Evolutionary conservation across 2,888 invertebrate species (phyloP).

Genomic region (Dyspetes luteomarginatus): DNA sequence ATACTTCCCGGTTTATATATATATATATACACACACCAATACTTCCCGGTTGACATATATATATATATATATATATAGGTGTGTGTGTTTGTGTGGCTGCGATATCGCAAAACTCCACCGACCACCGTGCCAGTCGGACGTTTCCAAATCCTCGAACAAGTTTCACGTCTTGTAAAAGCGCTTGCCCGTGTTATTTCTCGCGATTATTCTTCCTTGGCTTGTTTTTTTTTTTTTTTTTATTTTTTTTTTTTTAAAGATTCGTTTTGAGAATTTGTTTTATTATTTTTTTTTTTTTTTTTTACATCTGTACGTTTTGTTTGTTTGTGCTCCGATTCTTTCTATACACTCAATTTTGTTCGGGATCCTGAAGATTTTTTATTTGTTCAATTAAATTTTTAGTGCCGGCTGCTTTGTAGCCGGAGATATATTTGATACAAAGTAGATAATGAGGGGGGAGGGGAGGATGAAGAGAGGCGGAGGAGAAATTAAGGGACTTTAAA

Average conservation of each 20-base stretch:
- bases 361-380: not conserved
- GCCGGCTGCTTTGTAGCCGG: not conserved
- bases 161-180: constrained; percentile 64
- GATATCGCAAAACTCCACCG: constrained; percentile 59
- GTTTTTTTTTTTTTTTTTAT: constrained; percentile 22
- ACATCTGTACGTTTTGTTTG: too few relatives aligned
- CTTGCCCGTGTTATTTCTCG: constrained; percentile 62
- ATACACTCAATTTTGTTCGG: not conserved
- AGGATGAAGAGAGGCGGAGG: too few relatives aligned
- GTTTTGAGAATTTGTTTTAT: constrained; percentile 3
- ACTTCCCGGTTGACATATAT: not conserved
- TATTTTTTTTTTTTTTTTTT: constrained; percentile 19
- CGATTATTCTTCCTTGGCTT: constrained; percentile 49
- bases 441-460: too few relatives aligned
- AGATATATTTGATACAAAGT: too few relatives aligned
- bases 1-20: too few relatives aligned
- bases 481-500: too few relatives aligned
- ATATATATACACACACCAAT: too few relatives aligned
- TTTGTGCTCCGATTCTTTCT: constrained; percentile 3
- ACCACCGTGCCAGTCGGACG: constrained; percentile 63
- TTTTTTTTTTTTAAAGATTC: not conserved
- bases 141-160: constrained; percentile 66
- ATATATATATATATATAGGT: not conserved
- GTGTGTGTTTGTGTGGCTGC: constrained; percentile 3
- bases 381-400: not conserved